Conservation (phyloP, 2,113 vertebrate species). For the Pipra filicauda region DNA sequence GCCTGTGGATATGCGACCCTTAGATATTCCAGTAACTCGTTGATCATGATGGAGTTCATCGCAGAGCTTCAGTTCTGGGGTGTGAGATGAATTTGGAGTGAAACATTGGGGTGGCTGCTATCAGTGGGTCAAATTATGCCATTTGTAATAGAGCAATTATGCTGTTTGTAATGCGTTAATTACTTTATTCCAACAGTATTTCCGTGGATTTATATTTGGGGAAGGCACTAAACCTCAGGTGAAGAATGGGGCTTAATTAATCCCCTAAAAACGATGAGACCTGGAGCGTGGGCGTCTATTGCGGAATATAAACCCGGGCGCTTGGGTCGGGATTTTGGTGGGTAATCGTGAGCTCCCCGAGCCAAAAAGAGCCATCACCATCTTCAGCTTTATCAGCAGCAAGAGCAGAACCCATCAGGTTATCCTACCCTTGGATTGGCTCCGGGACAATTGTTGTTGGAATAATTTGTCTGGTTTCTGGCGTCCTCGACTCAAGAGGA, state of each 20-base stretch:
- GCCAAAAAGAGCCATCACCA: not conserved
- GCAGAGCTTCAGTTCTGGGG: rapidly evolving
- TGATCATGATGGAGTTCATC: rapidly evolving
- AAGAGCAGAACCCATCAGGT: slow-evolving; percentile 42
- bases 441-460: not conserved
- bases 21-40: not conserved
- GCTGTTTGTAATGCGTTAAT: rapidly evolving
- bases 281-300: rapidly evolving
- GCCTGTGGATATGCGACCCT: not conserved
- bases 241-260: not conserved
- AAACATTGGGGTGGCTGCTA: not conserved
- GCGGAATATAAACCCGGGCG: rapidly evolving
- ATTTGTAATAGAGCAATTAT: rapidly evolving
- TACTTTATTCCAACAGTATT: not conserved
- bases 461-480: slow-evolving; percentile 28
- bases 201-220: not conserved
- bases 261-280: rapidly evolving
- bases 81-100: not conserved
- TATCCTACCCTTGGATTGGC: not conserved
- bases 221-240: rapidly evolving
- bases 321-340: not conserved
- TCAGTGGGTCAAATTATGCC: not conserved
- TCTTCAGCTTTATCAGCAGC: not conserved
- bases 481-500: not conserved
- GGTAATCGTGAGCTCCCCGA: not conserved